phyloP scores from a whole-genome alignment of 2,113 vertebrate genomes.

The Centropus bengalensis region DNA sequence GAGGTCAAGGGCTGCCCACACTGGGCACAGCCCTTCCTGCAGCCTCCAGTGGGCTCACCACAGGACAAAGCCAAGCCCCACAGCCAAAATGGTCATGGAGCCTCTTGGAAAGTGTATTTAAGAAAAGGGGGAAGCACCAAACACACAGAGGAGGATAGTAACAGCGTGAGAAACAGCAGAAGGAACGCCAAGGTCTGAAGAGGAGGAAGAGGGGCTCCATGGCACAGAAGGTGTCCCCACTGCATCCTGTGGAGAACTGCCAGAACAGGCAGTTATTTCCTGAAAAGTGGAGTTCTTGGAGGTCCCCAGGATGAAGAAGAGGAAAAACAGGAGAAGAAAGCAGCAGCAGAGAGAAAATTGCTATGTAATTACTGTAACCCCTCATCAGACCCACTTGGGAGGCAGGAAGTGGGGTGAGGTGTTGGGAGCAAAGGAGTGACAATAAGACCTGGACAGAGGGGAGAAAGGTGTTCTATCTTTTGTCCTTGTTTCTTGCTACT shows the following conservation, averaged over 20 bases:
- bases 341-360: not conserved
- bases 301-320: not conserved
- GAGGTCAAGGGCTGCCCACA: not conserved
- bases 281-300: not conserved
- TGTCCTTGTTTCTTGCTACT: not conserved
- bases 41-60: rapidly evolving
- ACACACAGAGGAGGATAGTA: not conserved
- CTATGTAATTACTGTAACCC: not conserved
- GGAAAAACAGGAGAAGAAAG: not conserved
- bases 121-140: not conserved
- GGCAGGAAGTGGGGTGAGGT: not conserved
- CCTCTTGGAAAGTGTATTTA: not conserved
- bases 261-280: not conserved
- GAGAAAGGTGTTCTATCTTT: not conserved
- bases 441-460: not conserved
- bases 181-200: not conserved
- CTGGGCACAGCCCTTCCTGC: not conserved
- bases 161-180: not conserved
- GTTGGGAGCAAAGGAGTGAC: rapidly evolving
- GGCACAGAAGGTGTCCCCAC: not conserved
- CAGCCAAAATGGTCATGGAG: rapidly evolving
- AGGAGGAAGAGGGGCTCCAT: not conserved
- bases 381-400: not conserved
- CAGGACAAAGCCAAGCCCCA: not conserved
- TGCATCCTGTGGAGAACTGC: not conserved